These are phyloP conservation scores for Micronisus gabar DNA, from an alignment of 2,113 vertebrate genomes.

Conservation along the genomic window DNA sequence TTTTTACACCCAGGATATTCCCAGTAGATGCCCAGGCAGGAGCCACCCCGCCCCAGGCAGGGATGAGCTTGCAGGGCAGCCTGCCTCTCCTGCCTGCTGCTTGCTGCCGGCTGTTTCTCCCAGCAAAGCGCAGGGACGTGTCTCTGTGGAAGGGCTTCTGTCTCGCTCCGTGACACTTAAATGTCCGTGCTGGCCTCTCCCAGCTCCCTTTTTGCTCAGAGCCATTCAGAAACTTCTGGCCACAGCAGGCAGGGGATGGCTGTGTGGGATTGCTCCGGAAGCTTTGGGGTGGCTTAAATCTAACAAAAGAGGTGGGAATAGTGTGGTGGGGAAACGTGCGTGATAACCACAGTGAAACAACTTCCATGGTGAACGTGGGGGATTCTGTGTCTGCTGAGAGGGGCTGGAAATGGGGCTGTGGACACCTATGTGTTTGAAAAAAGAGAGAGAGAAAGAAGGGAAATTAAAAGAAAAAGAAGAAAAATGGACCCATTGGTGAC, in stretches of 20 bases:
- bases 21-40: not conserved
- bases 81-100: not conserved
- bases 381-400: not conserved
- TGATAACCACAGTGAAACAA: not conserved
- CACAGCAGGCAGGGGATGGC: not conserved
- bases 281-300: not conserved
- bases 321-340: not conserved
- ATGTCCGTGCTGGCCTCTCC: not conserved
- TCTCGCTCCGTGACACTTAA: rapidly evolving
- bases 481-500: not conserved
- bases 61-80: not conserved
- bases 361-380: not conserved
- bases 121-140: not conserved
- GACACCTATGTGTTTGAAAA: too few species aligned
- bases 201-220: not conserved
- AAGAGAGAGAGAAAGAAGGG: too few species aligned
- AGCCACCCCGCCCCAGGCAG: too few species aligned
- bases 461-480: not conserved
- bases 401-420: not conserved
- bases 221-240: not conserved
- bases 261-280: not conserved
- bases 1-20: not conserved
- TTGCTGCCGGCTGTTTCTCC: not conserved
- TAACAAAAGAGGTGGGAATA: not conserved
- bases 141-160: not conserved